Evolutionary conservation across 2,113 vertebrate species (phyloP).

Genomic region (Ameiurus melas): DNA sequence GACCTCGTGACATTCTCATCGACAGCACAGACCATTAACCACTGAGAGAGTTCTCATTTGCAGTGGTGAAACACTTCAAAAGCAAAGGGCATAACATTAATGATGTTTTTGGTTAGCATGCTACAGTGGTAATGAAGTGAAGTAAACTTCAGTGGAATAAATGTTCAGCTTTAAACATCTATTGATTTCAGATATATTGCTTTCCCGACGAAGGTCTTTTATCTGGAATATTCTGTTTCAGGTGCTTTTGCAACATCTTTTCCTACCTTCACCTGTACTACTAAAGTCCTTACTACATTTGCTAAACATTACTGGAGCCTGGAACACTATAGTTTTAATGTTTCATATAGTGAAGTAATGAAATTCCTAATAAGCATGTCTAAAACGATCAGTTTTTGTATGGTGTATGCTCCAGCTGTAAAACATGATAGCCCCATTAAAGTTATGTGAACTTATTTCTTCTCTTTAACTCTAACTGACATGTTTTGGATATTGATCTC

Average conservation of each 20-base stretch:
- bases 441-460: too few relatives aligned
- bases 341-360: neutral
- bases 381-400: neutral
- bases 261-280: neutral
- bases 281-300: neutral
- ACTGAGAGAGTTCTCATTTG: neutral
- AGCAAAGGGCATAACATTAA: neutral
- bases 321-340: neutral
- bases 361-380: neutral
- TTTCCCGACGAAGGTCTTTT: neutral
- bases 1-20: neutral
- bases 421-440: too few relatives aligned
- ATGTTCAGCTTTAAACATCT: neutral
- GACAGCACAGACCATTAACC: neutral
- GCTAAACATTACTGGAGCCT: neutral
- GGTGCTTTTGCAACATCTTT: neutral
- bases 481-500: too few relatives aligned
- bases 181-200: neutral
- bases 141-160: neutral
- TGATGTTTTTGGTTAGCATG: neutral
- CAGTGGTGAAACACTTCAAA: neutral
- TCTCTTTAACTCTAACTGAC: too few relatives aligned
- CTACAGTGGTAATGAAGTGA: neutral
- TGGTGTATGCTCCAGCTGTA: too few relatives aligned
- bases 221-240: neutral